Evolutionary conservation across 2,888 invertebrate genomes (phyloP).

Genomic region (Monoplex corrugatus): DNA sequence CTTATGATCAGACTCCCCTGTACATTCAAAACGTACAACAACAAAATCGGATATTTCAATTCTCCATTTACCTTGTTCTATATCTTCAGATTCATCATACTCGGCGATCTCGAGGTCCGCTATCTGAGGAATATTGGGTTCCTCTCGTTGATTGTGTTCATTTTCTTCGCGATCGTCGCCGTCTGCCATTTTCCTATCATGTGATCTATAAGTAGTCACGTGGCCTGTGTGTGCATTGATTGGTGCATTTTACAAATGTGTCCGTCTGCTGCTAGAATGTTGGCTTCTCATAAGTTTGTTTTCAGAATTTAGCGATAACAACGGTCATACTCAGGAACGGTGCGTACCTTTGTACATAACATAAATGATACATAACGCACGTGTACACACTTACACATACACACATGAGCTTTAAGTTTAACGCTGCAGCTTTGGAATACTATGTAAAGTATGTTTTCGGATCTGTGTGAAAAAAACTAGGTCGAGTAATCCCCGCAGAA

Average conservation of each 20-base stretch:
- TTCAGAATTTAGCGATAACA: too few species aligned
- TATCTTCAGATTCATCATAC: slow-evolving; percentile 7
- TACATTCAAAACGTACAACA: background rate
- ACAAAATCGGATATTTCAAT: background rate
- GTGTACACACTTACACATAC: too few species aligned
- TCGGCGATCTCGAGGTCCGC: background rate
- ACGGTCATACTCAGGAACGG: too few species aligned
- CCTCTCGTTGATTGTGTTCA: background rate
- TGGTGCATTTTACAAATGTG: too few species aligned
- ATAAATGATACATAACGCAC: too few species aligned
- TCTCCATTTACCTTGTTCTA: slow-evolving; percentile 11
- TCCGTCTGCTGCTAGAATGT: background rate
- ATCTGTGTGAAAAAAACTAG: too few species aligned
- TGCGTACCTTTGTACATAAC: too few species aligned
- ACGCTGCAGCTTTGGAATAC: too few species aligned
- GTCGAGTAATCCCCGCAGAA: too few species aligned
- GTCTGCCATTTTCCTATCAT: slow-evolving; percentile 42
- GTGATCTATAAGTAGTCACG: background rate
- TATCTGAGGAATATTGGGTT: background rate
- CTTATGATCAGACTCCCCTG: background rate
- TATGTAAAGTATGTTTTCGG: too few species aligned
- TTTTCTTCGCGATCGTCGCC: slow-evolving; percentile 33
- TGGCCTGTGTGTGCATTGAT: background rate
- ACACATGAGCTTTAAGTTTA: too few species aligned
- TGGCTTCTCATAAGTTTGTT: too few species aligned